Percentiles rank a stretch among this genome's conserved stretches.
Evolutionary conservation across 2,888 invertebrate species (phyloP).

Genomic region (Cecidostiba fungosa): DNA sequence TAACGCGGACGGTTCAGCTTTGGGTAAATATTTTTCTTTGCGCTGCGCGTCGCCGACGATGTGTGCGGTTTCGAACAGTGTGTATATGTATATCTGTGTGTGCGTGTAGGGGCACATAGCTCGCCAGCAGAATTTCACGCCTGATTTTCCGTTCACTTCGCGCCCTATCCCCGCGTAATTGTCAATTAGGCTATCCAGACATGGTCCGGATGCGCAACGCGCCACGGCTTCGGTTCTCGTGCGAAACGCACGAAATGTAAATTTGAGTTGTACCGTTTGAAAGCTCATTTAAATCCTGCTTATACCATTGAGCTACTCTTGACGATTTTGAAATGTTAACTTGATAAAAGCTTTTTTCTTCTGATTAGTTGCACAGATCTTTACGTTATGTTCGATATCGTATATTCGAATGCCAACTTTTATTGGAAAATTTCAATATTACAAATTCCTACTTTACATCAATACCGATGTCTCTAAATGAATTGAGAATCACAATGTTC

Average conservation of each 20-base stretch:
- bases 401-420: no score
- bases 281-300: not conserved
- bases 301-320: not conserved
- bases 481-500: no score
- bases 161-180: slow-evolving; percentile 44
- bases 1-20: not conserved
- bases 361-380: no score
- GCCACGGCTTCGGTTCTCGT: not conserved
- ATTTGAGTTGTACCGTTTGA: slow-evolving; percentile 18
- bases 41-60: not conserved
- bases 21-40: slow-evolving; percentile 48
- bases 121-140: slow-evolving; percentile 53
- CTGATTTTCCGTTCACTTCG: slow-evolving; percentile 49
- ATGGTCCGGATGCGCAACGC: not conserved
- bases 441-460: no score
- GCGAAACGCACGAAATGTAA: slow-evolving; percentile 40
- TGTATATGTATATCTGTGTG: no score
- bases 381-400: no score
- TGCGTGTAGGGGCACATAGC: not conserved
- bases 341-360: not conserved
- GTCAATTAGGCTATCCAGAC: slow-evolving; percentile 55
- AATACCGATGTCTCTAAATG: no score
- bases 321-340: not conserved
- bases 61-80: slow-evolving; percentile 6
- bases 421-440: no score